Evolutionary conservation across 2,113 vertebrate species (phyloP), one percentile per base, ranked within the genome.

Genomic region (Vicugna pacos): DNA sequence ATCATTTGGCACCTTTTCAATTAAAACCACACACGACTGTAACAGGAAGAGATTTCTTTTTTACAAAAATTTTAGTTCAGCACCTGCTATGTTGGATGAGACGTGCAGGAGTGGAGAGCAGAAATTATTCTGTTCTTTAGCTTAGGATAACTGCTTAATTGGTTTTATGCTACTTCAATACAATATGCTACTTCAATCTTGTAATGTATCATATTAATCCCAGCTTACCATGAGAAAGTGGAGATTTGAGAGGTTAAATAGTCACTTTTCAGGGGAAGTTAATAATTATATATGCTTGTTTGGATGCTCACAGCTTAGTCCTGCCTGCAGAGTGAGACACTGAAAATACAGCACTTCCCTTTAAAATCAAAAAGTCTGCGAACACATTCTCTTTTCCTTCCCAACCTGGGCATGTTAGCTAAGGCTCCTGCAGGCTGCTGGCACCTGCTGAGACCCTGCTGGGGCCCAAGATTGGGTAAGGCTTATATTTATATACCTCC

Each of bases 11-110:
- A 79, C 70, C 54, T 83, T 70, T 93, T 60, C 70, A 84, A 64
- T 84, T 46, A 87, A 95, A 84, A 93, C 91, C 95, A 96, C 76
- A 89, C 12, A 54, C 19, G 35, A 79, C 46, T 89, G 28, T 46
- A 84, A 89, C 54, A 85, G 62, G 79, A 85, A 90, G 64, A 79
- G 42, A 89, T 76, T 28, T 32, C 35, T 42, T 32, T 92, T 35
- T 62, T 89, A 24, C 35, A 69, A 89, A 75, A 76, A 52, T 64
- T 62, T 86, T 54, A 72, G 38, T 56, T 67, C 67, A 50, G 19
- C 35, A 72, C 64, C 15, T 83, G 67, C 32, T 76, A 46, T 32
- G 28, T 26, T 52, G 42, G 83, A 76, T 62, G 52, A 35, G 7
- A 88, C 77, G 19, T 89, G 32, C 35, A 50, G 62, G 72, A 46